Evolutionary conservation across 2,113 vertebrate genomes (phyloP), one percentile per base, ranked within the genome.

Genomic region (Odobenus rosmarus): DNA sequence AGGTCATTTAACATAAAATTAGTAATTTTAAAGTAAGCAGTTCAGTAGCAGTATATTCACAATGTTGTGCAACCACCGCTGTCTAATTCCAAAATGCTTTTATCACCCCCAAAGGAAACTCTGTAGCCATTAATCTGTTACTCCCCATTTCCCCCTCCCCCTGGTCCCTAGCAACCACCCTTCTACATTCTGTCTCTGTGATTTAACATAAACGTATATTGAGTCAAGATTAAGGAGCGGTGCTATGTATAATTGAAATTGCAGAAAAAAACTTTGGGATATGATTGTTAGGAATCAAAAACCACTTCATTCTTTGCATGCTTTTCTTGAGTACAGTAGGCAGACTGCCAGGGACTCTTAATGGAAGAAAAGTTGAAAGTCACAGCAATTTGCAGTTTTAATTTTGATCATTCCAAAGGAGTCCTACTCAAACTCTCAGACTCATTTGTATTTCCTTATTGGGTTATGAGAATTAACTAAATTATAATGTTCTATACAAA

Each of bases 221-320:
- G 62, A 95, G 62, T 33, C 24, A 62, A 42, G 55, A 83, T 74
- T 67, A 76, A 92, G 31, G 33, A 95, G 19, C n/a, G 85, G 15
- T 76, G 23, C 14, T 51, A 3, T 86, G 24, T 92, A 57, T 64
- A 77, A 31, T 86, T 92, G 91, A 95, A 92, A 39, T 26, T 72
- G 49, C 46, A 81, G 49, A 0, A 49, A 72, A 79, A 94, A 88
- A 53, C 55, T 90, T 80, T 26, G n/a, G 46, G 57, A 85, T 86
- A 31, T 96, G 57, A 88, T 90, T 74, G 33, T 71, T 88, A 86
- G 74, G 79, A 55, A 92, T 92, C 12, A 93, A 79, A 96, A 92
- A 72, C 67, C 42, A 82, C 53, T 61, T 79, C 39, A 95, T 88
- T 97, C 87, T 97, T 88, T 91, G 55, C 71, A 28, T 84, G 42